Conservation (phyloP, 2,888 invertebrate species). For the Ornithoptera priamus region DNA sequence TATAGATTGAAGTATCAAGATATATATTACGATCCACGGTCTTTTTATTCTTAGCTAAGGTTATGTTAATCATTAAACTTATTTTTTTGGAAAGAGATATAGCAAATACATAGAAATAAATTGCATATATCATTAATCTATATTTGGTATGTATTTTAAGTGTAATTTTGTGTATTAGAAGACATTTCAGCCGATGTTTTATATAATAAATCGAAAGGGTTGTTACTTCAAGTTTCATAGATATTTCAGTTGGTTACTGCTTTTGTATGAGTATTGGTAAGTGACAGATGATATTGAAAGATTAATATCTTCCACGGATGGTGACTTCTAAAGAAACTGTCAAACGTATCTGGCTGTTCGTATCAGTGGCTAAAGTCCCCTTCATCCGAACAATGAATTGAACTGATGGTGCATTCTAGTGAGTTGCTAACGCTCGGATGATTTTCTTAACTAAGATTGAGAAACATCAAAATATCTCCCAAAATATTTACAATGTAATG, state of each 20-base stretch:
- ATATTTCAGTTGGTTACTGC: neutral
- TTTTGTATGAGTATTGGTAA: neutral
- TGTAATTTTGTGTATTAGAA: no score
- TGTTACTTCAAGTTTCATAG: neutral
- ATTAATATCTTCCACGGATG: conserved; percentile 9
- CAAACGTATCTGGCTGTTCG: conserved; percentile 58
- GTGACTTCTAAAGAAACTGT: conserved; percentile 14
- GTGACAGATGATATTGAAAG: conserved; percentile 25
- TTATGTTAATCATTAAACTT: no score
- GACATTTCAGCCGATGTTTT: neutral
- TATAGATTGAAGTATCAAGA: conserved; percentile 49
- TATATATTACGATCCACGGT: conserved; percentile 15
- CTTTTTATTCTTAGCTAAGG: no score
- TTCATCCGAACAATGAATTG: conserved; percentile 68
- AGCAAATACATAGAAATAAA: no score
- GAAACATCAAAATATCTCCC: conserved; percentile 58
- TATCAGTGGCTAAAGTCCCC: conserved; percentile 67
- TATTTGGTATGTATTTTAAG: no score
- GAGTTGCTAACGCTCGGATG: conserved; percentile 78
- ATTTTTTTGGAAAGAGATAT: no score
- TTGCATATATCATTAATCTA: no score
- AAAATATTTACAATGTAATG: neutral
- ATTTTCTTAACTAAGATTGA: conserved; percentile 74
- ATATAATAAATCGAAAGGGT: neutral
- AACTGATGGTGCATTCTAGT: conserved; percentile 57